Base-by-base conservation (phyloP, 1,140 invertebrate species). In the Drosophila lowei region DNA sequence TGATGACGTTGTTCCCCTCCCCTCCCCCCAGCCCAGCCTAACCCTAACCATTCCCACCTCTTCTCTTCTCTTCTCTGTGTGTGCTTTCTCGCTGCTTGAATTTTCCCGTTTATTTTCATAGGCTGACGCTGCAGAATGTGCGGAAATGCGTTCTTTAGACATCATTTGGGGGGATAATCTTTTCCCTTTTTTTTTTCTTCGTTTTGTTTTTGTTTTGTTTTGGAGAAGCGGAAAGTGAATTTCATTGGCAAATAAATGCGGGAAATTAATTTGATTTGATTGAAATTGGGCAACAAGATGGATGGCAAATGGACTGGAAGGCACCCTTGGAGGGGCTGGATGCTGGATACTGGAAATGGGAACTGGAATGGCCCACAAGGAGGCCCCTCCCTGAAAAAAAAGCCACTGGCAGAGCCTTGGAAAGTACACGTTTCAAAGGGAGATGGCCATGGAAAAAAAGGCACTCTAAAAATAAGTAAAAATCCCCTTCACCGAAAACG, bases 1-100 rank as follows among this genome's bases (percentile, higher is more conserved):
- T 55, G 61, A 75, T 83, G 72, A 79, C 80, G 80, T 74, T 47
- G 66, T 58, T 44, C 11, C 28, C 57, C 72, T 46, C 72, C 46
- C 41, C 23, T 64, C 53, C 50, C 56, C 60, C 59, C 44, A 47
- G 46, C 5, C 4, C 23, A 5, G 4, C 5, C 23, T 5, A 5
- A 5, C 23, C 5, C 23, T 5, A 5, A 0, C 23, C 5, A 5
- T 25, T 25, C 5, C 23, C 5, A 5, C 15, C 15, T 59, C 57
- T 30, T 30, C 46, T 3, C 28, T 30, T 38, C 21, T 13, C 15
- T 21, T n/a, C 47, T 30, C 46, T 42, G 16, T 68, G 56, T 68
- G 42, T 57, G 43, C 3, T 18, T 18, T 18, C 18, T 18, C 18
- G 9, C 3, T n/a, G 34, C 34, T 38, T 38, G 34, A 38, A 38